Conservation (phyloP, 2,113 vertebrate genomes). For the Platysternon megacephalum region DNA sequence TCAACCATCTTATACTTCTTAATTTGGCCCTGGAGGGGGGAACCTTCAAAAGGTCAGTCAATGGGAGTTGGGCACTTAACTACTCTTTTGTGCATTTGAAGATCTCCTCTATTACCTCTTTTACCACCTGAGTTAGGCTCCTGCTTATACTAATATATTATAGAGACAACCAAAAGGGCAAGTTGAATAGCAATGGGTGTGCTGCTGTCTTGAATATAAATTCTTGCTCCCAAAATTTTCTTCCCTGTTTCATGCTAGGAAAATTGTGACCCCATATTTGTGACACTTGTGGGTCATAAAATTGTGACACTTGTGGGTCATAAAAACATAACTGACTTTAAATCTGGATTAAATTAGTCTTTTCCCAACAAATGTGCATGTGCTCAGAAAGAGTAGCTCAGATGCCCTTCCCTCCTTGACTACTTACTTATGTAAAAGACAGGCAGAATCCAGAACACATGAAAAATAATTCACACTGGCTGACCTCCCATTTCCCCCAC, state of each 20-base stretch:
- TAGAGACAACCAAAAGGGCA: not conserved
- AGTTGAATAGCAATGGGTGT: not conserved
- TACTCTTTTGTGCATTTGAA: not conserved
- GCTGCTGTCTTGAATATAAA: not conserved
- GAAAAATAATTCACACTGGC: not conserved
- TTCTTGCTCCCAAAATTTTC: not conserved
- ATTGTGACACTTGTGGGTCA: not conserved
- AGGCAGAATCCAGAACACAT: not conserved
- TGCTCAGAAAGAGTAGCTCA: not conserved
- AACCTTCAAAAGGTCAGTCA: not conserved
- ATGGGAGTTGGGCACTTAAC: rapidly evolving
- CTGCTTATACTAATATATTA: not conserved
- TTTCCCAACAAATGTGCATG: not conserved
- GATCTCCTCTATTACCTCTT: not conserved
- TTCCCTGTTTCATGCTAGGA: conserved; percentile 1
- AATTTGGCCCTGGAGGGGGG: too few relatives aligned
- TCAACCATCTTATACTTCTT: not conserved
- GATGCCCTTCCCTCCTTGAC: not conserved
- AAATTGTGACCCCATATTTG: not conserved
- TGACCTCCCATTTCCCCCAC: not conserved
- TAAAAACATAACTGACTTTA: not conserved
- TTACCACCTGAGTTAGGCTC: not conserved
- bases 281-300: not conserved
- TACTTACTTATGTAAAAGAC: not conserved
- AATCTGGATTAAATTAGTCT: not conserved